A percentile compares a stretch with the other conserved stretches of the same genome.
Evolutionary conservation across 2,888 invertebrate genomes (phyloP).

Genomic region (Onthophagus sagittarius): DNA sequence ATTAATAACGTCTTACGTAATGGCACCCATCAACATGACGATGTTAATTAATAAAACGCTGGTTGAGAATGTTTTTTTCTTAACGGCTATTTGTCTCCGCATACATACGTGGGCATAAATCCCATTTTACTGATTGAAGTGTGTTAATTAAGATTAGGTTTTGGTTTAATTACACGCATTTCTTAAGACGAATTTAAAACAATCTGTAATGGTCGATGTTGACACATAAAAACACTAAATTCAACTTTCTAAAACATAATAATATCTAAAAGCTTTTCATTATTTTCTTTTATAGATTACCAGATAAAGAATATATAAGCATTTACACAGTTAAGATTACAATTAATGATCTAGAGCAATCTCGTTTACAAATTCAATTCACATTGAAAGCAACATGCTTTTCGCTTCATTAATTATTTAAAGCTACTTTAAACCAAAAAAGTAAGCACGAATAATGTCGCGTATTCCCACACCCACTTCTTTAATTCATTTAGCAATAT

Average conservation of each 20-base stretch:
- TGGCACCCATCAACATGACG: neutral
- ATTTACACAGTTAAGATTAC: too few species aligned
- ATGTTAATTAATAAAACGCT: neutral
- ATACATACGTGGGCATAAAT: neutral
- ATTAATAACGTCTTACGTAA: neutral
- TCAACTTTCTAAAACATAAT: too few species aligned
- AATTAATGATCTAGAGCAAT: too few species aligned
- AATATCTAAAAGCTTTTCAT: too few species aligned
- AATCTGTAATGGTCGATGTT: too few species aligned
- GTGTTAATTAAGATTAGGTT: neutral
- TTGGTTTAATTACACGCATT: neutral
- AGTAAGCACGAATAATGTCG: neutral
- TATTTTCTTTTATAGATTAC: too few species aligned
- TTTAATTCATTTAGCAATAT: neutral
- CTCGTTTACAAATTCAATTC: too few species aligned
- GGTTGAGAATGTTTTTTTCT: neutral
- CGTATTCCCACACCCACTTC: neutral
- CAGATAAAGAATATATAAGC: too few species aligned
- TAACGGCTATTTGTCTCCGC: neutral
- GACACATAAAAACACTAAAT: too few species aligned
- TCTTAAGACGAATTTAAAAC: neutral
- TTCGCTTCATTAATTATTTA: too few species aligned
- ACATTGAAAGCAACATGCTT: too few species aligned
- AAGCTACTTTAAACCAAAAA: too few species aligned
- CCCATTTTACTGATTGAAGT: neutral